phyloP scores from a whole-genome alignment of 2,888 invertebrate species.

The Falcaria lacertinaria region DNA sequence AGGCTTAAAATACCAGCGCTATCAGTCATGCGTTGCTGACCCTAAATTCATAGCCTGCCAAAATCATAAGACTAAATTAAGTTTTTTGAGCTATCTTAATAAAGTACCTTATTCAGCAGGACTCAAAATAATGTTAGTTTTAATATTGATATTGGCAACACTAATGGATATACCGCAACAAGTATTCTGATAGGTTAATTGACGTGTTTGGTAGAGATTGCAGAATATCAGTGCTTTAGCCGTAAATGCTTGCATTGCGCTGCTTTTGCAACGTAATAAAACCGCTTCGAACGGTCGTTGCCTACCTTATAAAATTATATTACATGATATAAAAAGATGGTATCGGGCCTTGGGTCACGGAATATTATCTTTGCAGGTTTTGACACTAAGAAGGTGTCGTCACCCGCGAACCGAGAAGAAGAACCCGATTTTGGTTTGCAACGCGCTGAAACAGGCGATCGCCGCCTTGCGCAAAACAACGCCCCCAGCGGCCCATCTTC shows the following conservation, averaged over 20 bases:
- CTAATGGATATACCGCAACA: conserved; percentile 7
- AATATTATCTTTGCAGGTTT: conserved; percentile 60
- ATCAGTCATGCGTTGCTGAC: no score
- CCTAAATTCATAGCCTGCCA: no score
- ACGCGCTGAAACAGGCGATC: conserved; percentile 83
- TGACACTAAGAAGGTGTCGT: conserved; percentile 82
- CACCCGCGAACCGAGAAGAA: conserved; percentile 77
- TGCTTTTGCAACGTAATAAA: conserved; percentile 13
- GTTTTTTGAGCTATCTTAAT: no score
- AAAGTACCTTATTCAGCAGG: no score
- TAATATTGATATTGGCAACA: neutral
- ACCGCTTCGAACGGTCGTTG: conserved; percentile 8
- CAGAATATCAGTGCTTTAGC: conserved; percentile 38
- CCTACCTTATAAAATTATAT: neutral
- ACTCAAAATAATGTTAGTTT: neutral
- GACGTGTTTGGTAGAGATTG: conserved; percentile 32
- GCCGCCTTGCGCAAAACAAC: conserved; percentile 55
- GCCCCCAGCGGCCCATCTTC: conserved; percentile 57
- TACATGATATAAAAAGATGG: neutral
- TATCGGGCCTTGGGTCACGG: neutral
- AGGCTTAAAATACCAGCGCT: no score
- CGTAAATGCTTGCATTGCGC: conserved; percentile 34
- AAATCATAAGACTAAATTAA: no score
- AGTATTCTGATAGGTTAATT: conserved; percentile 24
- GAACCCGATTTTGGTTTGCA: conserved; percentile 86